These are phyloP conservation scores for Stegodyphus dumicola DNA, from an alignment of 1,140 invertebrate genomes.

Conservation along the genomic window DNA sequence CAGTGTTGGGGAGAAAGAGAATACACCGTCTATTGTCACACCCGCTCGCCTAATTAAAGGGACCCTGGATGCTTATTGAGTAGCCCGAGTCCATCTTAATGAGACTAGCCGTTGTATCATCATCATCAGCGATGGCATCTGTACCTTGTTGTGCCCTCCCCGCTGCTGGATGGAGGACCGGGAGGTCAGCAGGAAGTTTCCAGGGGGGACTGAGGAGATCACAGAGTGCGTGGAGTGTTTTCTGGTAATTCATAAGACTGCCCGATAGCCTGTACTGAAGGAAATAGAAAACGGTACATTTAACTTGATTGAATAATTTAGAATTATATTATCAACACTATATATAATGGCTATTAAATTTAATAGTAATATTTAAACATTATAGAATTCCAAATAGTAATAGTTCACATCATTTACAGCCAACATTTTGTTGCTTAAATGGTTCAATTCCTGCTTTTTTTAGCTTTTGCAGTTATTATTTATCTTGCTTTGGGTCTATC, in stretches of 20 bases:
- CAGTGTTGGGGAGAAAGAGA: conserved; percentile 20
- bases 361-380: too few species aligned
- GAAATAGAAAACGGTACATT: too few species aligned
- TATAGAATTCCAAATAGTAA: too few species aligned
- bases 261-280: too few species aligned
- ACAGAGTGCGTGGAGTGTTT: neutral
- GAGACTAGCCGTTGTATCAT: conserved; percentile 55
- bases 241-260: neutral
- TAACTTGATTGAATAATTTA: too few species aligned
- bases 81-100: conserved; percentile 57
- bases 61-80: conserved; percentile 54
- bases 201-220: conserved; percentile 10
- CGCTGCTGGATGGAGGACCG: neutral
- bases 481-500: too few species aligned
- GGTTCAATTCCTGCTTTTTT: too few species aligned
- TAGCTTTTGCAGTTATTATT: too few species aligned
- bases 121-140: conserved; percentile 56
- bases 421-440: too few species aligned
- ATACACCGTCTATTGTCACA: conserved; percentile 55
- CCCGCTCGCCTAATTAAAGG: conserved; percentile 55
- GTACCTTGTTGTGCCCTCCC: conserved; percentile 51
- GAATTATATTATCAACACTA: too few species aligned
- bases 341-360: too few species aligned
- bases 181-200: neutral
- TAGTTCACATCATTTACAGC: too few species aligned